Conservation (phyloP, 1,140 invertebrate genomes). For the Drosophila carrolli region DNA sequence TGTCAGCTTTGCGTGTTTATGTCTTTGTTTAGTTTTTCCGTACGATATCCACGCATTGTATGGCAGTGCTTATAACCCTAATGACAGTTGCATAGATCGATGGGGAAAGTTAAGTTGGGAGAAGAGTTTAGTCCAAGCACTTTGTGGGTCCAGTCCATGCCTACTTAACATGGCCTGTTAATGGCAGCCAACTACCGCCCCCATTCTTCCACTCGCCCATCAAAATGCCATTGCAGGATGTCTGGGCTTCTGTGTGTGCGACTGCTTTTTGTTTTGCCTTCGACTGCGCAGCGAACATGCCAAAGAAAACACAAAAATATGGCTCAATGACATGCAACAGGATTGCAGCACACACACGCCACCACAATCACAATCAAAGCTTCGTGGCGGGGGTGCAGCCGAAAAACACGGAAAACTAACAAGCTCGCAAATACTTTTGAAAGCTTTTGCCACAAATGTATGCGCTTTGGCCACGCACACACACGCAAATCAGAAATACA, state of each 20-base stretch:
- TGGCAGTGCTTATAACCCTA: neutral
- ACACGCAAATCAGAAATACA: conserved; percentile 12
- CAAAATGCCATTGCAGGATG: conserved; percentile 66
- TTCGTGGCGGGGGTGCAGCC: conserved; percentile 50
- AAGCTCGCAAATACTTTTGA: conserved; percentile 79
- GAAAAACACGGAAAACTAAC: conserved; percentile 67
- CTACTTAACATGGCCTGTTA: conserved; percentile 35
- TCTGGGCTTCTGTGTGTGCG: conserved; percentile 19
- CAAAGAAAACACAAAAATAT: conserved; percentile 73
- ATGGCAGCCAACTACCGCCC: conserved; percentile 11
- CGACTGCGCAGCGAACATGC: conserved; percentile 56
- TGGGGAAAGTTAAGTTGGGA: neutral
- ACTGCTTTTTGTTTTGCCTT: conserved; percentile 28
- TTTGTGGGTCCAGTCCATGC: conserved; percentile 1
- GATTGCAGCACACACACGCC: conserved; percentile 47
- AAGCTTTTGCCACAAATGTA: conserved; percentile 80
- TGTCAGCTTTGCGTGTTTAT: conserved; percentile 84
- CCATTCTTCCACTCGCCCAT: conserved; percentile 7
- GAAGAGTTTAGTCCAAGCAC: neutral
- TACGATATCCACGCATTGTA: conserved; percentile 47
- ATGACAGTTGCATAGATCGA: conserved; percentile 27
- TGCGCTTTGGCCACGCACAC: conserved; percentile 54
- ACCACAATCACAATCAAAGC: conserved; percentile 43
- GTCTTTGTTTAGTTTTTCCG: conserved; percentile 74
- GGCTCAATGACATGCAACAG: conserved; percentile 81